phyloP scores from a whole-genome alignment of 2,888 invertebrate genomes.

The Cordilura impudica region DNA sequence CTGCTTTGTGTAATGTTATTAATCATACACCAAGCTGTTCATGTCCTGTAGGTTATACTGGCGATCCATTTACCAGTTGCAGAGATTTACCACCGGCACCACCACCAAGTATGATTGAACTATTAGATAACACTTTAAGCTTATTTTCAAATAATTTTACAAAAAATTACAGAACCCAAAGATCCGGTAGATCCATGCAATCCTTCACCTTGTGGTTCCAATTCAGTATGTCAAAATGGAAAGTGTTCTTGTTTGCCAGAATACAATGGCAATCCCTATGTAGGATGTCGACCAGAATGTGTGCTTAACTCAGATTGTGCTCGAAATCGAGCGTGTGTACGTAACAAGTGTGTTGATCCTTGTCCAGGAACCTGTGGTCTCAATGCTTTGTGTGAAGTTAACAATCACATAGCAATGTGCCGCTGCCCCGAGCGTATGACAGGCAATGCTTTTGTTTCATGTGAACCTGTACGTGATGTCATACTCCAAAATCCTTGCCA shows the following conservation, averaged over 20 bases:
- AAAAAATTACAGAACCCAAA: slow-evolving; percentile 65
- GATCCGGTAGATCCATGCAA: slow-evolving; percentile 82
- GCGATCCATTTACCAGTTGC: slow-evolving; percentile 88
- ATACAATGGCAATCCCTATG: slow-evolving; percentile 88
- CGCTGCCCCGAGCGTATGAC: slow-evolving; percentile 83
- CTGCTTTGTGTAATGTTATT: slow-evolving; percentile 85
- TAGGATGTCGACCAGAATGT: slow-evolving; percentile 89
- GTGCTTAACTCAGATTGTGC: slow-evolving; percentile 88
- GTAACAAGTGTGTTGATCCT: slow-evolving; percentile 90
- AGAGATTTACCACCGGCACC: slow-evolving; percentile 80
- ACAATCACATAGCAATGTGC: slow-evolving; percentile 84
- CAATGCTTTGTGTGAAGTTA: slow-evolving; percentile 87
- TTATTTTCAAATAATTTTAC: not conserved
- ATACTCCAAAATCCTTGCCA: slow-evolving; percentile 81
- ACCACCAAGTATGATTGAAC: slow-evolving; percentile 71
- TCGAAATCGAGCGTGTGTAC: slow-evolving; percentile 86
- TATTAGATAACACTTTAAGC: not conserved
- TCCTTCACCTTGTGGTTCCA: slow-evolving; percentile 88
- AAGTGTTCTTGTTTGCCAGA: slow-evolving; percentile 86
- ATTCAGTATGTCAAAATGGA: slow-evolving; percentile 85
- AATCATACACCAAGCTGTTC: slow-evolving; percentile 88
- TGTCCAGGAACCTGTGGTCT: slow-evolving; percentile 90
- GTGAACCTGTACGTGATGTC: slow-evolving; percentile 80
- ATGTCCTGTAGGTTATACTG: slow-evolving; percentile 84
- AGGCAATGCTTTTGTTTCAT: slow-evolving; percentile 85